Evolutionary conservation across 2,113 vertebrate genomes (phyloP).

Genomic region (Cricetomys ansorgei): DNA sequence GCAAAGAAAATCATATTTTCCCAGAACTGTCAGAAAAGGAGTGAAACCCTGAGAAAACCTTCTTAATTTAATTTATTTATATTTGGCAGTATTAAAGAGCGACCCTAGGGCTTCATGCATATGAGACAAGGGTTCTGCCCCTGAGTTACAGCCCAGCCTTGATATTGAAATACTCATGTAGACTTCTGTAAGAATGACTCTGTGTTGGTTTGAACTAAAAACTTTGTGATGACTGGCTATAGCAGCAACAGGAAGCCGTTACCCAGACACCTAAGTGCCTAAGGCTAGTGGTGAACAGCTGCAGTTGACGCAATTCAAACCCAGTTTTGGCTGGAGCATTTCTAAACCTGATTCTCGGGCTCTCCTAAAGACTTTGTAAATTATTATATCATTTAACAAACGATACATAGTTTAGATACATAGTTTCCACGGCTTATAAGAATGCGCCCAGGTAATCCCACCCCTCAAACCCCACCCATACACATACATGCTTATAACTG

Average conservation of each 20-base stretch:
- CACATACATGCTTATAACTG: too few species aligned
- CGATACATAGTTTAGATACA: not conserved
- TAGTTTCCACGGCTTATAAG: not conserved
- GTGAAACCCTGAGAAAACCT: not conserved
- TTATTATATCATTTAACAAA: not conserved
- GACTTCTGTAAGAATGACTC: not conserved
- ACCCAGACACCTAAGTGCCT: not conserved
- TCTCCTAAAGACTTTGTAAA: not conserved
- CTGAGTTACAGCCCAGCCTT: not conserved
- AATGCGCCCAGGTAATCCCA: not conserved
- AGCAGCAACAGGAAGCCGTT: not conserved
- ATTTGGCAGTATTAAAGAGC: not conserved
- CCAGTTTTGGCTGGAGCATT: not conserved
- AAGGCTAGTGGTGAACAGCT: not conserved
- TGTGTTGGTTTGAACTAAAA: not conserved
- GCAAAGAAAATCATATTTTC: not conserved
- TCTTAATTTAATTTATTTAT: not conserved
- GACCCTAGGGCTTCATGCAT: not conserved
- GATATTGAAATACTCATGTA: not conserved
- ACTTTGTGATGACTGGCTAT: not conserved
- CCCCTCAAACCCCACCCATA: not conserved
- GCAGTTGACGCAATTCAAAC: not conserved
- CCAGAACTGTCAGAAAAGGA: not conserved
- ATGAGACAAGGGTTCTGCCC: not conserved
- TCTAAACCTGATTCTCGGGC: not conserved